Evolutionary conservation across 1,140 invertebrate species (phyloP), one percentile per base, ranked within the genome.

Genomic region (Apis dorsata): DNA sequence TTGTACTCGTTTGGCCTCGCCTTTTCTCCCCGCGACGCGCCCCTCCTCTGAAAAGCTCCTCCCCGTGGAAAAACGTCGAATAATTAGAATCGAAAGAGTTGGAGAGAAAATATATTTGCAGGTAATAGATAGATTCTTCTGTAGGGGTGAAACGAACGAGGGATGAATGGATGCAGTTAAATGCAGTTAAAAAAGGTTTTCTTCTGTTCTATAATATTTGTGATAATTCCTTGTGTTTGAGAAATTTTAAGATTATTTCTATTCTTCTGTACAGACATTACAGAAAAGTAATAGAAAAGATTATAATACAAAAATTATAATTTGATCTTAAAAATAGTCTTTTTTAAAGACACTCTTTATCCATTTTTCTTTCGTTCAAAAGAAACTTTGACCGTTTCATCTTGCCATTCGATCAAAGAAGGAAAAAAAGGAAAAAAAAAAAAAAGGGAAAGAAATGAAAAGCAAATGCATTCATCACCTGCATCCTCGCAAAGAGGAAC

Each of bases 1-100:
- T 85, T 77, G 70, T 87, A 12, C 57, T 75, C 85, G 85, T 84
- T 87, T 73, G 60, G 55, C 49, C 59, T 51, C 82, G 77, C 83
- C 53, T 73, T 86, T 71, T 49, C 59, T 75, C 12, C 1, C 10
- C n/a, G 62, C 21, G 66, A 70, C 19, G 13, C 44, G 34, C 44
- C 10, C 63, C 10, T 21, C 7, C 63, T 10, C 44, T 7, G 66
- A 8, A 11, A 51, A 15, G 24, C 62, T 44, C 34, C 34, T 44
- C 8, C 8, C 24, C 24, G 34, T 68, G 65, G 65, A 69, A 49
- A 68, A 69, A 28, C 21, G 49, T 28, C n/a, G 44, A 53, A 55
- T 19, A 10, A 63, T 63, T 63, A 51, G 44, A 59, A 49, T 44
- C 34, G 34, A 44, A 44, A 44, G 34, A 44, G 34, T 44, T 44